Evolutionary conservation across 53 echinoderm and acorn worm genomes (phyloP), one percentile per base, ranked within the genome.

Genomic region (Apostichopus leukothele): DNA sequence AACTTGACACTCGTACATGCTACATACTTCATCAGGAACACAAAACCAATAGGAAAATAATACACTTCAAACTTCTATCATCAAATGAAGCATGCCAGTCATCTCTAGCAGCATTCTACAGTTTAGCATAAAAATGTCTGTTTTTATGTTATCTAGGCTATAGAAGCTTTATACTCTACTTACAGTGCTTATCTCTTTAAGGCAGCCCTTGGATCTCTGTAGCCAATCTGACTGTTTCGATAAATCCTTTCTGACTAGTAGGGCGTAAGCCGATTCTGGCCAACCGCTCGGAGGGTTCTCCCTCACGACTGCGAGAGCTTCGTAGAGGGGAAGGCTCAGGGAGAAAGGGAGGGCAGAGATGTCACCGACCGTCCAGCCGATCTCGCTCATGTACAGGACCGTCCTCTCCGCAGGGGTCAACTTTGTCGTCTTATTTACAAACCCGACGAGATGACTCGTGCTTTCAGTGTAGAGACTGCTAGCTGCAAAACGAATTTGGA

Each of bases 241-340:
- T 8, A 99, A 90, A 89, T 96, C 96, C 84, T 96, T 93, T 54
- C 96, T 80, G 9, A 93, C 93, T 21, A 94, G 91, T 53, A 96
- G 90, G 60, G 89, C 92, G 77, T 96, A 99, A 5, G 99, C 99
- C 3, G 91, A 91, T 91, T 96, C 93, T 3, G 99, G 94, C 99
- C 99, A 96, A 54, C 90, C 90, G 55, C 91, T 89, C 1, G 94
- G 99, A 5, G 99, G 99, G 25, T 91, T 91, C 68, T 94, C 94
- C 85, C 92, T 89, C 57, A 96, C 93, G 60, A 90, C 89, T 75
- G 88, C 83, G 84, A 93, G 73, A 12, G 90, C 92, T 61, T 98
- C 92, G 79, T 91, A 78, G 39, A 96, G 96, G 13, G 96, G 94
- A 9, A 96, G 91, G 52, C 94, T 91, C 75, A 96, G 83, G 27